Evolutionary conservation across 1,140 invertebrate species (phyloP), one percentile per base, ranked within the genome.

Genomic region (Drosophila kepulauana): DNA sequence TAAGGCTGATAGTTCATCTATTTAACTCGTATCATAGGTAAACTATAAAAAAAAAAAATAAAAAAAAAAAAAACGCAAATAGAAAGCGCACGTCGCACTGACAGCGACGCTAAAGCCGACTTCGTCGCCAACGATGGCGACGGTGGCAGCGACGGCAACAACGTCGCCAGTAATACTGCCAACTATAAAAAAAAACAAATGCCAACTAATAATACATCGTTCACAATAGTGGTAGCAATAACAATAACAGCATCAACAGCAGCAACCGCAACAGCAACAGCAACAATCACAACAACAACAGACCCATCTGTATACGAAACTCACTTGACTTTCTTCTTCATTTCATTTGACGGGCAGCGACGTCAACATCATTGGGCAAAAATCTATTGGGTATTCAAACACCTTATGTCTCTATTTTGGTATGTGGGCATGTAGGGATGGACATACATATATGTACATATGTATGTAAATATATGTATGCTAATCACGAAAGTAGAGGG

Each of bases 311-410:
- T 76, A 79, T 74, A 76, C 79, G 76, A 87, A 87, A 88, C 78
- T 88, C 80, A 88, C 80, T 87, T 88, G 77, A 88, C 82, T 87
- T 87, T 87, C 84, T 88, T 87, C 80, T 87, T 88, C 84, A 80
- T 88, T 88, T 87, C 72, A 88, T 87, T 87, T 87, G 69, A 28
- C 52, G 8, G 46, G 58, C 46, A 70, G 49, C 61, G 49, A 11
- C 35, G 35, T 10, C 35, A 25, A 38, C 35, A 11, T 38, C 35
- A 10, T 87, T 82, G 79, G 35, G 49, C 65, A 82, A 79, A 78
- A 82, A 74, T 71, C 61, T 51, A 51, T 72, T 66, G 68, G 46
- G 52, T 51, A 33, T 52, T 35, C 25, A 67, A 63, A 61, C 35
- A 43, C 41, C 41, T 43, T 43, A 43, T 5, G 7, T 10, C 35